Percentiles rank a stretch among this genome's conserved stretches.
phyloP scores from a whole-genome alignment of 2,888 invertebrate genomes.

The Agrotis clavis region DNA sequence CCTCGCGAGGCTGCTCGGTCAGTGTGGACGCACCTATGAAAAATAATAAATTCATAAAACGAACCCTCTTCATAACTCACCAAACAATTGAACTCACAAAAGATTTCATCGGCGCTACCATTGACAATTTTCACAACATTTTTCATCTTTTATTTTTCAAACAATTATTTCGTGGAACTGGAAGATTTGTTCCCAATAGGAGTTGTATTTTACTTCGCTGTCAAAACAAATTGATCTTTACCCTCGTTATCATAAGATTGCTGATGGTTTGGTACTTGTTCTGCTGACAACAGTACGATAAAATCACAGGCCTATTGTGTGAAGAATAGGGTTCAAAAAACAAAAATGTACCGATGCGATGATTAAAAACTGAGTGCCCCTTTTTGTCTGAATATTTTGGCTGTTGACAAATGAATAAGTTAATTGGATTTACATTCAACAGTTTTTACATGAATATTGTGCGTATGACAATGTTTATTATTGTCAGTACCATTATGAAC shows the following conservation, averaged over 20 bases:
- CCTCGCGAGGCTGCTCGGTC: too few relatives aligned
- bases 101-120: conserved; percentile 5
- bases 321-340: neutral
- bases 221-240: neutral
- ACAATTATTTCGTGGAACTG: conserved; percentile 7
- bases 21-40: neutral
- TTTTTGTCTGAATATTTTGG: neutral
- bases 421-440: neutral
- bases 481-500: too few relatives aligned
- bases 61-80: neutral
- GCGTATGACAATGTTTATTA: neutral
- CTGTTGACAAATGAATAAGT: neutral
- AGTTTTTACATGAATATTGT: neutral
- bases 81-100: conserved; percentile 16
- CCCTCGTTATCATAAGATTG: neutral
- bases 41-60: neutral
- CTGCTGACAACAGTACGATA: neutral
- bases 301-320: neutral
- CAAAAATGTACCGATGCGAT: conserved; percentile 5
- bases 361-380: neutral
- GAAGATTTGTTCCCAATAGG: neutral
- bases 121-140: conserved; percentile 19
- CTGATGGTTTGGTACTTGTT: neutral
- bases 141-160: conserved; percentile 13
- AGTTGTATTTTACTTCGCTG: neutral